Evolutionary conservation across 2,888 invertebrate genomes (phyloP).

Genomic region (Dendrolimus pini): DNA sequence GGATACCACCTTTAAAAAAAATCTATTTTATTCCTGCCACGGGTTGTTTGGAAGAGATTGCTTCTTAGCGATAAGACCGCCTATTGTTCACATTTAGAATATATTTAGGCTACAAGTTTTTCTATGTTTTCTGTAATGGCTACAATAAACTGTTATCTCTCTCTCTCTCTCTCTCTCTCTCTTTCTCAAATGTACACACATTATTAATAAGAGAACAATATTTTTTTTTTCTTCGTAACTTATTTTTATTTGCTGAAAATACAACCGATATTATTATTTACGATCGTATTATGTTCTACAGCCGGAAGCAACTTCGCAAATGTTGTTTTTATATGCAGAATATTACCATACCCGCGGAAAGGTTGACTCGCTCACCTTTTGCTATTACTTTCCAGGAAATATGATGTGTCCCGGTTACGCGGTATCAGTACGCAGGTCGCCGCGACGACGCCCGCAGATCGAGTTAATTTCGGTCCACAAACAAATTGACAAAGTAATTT

Average conservation of each 20-base stretch:
- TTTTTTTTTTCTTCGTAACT: background rate
- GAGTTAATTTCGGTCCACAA: conserved; percentile 77
- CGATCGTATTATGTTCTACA: background rate
- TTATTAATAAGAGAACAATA: no score
- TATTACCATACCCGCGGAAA: conserved; percentile 13
- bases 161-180: no score
- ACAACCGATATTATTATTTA: background rate
- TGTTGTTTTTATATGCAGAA: conserved; percentile 16
- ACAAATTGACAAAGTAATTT: conserved; percentile 78
- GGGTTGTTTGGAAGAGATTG: no score
- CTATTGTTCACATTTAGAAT: no score
- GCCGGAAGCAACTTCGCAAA: background rate
- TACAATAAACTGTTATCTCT: no score
- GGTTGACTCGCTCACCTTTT: conserved; percentile 31
- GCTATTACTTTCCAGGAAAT: conserved; percentile 48
- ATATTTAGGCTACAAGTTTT: no score
- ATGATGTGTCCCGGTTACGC: conserved; percentile 38
- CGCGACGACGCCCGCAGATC: conserved; percentile 59
- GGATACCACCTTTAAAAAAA: no score
- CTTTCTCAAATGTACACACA: no score
- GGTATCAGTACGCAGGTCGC: conserved; percentile 57
- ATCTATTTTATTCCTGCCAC: no score
- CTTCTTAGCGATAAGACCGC: no score
- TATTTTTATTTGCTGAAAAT: background rate
- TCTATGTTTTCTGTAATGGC: no score